phyloP scores from a whole-genome alignment of 2,113 vertebrate species.

The Thunnus maccoyii region DNA sequence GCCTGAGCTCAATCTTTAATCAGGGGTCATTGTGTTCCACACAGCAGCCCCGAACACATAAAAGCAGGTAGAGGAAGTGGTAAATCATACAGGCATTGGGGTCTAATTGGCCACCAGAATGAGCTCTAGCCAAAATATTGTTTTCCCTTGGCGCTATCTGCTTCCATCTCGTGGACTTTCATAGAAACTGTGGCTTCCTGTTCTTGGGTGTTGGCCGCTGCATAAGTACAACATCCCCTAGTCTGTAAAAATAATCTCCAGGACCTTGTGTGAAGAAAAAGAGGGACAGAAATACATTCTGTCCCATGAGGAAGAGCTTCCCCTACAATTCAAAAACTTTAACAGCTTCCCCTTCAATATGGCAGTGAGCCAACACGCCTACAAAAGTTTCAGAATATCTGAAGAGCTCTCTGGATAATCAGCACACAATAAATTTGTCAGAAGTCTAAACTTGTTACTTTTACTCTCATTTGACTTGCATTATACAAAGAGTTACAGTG shows the following conservation, averaged over 20 bases:
- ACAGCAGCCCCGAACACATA: conserved; percentile 76
- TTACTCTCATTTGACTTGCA: background rate
- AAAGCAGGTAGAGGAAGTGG: conserved; percentile 81
- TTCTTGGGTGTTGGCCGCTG: conserved; percentile 87
- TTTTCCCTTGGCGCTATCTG: conserved; percentile 87
- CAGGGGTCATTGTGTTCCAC: conserved; percentile 82
- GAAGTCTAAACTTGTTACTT: background rate
- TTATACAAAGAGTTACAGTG: background rate
- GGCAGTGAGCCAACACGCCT: conserved; percentile 52
- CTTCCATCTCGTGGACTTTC: conserved; percentile 91
- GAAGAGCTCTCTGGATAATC: background rate
- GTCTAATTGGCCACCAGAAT: conserved; percentile 82
- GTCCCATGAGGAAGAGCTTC: conserved; percentile 74
- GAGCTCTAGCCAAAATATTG: conserved; percentile 84
- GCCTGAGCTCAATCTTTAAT: conserved; percentile 79
- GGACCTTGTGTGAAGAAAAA: conserved; percentile 84
- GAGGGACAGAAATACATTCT: conserved; percentile 81
- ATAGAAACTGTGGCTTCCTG: conserved; percentile 92
- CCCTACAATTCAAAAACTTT: conserved; percentile 63
- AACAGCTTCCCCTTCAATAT: conserved; percentile 67
- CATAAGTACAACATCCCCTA: conserved; percentile 85
- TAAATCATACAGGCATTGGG: conserved; percentile 81
- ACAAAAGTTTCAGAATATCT: conserved; percentile 24
- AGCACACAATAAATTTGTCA: background rate
- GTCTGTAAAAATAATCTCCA: conserved; percentile 92